A percentile compares a stretch with the other conserved stretches of the same genome.
Evolutionary conservation across 2,888 invertebrate species (phyloP).

Genomic region (Carterocephalus palaemon): DNA sequence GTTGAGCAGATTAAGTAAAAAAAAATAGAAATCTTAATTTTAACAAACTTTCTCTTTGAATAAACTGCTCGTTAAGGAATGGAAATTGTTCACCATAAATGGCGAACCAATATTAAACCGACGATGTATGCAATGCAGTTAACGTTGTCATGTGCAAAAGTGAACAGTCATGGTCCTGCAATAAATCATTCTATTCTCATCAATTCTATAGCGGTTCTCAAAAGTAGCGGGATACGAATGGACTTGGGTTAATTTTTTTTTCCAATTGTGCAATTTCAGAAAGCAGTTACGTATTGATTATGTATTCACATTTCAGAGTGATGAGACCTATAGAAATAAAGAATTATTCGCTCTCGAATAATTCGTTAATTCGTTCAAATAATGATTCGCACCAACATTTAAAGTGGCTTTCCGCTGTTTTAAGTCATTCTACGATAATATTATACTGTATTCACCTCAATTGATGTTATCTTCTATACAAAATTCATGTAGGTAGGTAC

Average conservation of each 20-base stretch:
- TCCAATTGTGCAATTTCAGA: background rate
- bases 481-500: too few species aligned
- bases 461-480: too few species aligned
- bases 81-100: background rate
- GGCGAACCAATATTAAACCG: too few species aligned
- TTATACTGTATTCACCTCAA: too few species aligned
- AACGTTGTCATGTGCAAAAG: slow-evolving; percentile 13
- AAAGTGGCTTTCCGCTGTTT: too few species aligned
- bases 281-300: slow-evolving; percentile 12
- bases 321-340: slow-evolving; percentile 2
- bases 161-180: slow-evolving; percentile 21
- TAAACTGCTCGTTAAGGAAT: too few species aligned
- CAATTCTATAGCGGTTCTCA: slow-evolving; percentile 9
- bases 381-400: too few species aligned
- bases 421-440: too few species aligned
- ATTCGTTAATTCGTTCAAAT: slow-evolving; percentile 4
- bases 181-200: slow-evolving; percentile 19
- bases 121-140: background rate
- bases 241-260: background rate
- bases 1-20: too few species aligned
- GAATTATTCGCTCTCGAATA: background rate
- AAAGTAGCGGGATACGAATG: slow-evolving; percentile 5
- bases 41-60: too few species aligned
- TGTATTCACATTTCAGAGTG: background rate
- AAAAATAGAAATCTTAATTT: too few species aligned